These are phyloP conservation scores for Ambastaia sidthimunki DNA, from an alignment of 2,797 vertebrate genomes.

Conservation along the genomic window DNA sequence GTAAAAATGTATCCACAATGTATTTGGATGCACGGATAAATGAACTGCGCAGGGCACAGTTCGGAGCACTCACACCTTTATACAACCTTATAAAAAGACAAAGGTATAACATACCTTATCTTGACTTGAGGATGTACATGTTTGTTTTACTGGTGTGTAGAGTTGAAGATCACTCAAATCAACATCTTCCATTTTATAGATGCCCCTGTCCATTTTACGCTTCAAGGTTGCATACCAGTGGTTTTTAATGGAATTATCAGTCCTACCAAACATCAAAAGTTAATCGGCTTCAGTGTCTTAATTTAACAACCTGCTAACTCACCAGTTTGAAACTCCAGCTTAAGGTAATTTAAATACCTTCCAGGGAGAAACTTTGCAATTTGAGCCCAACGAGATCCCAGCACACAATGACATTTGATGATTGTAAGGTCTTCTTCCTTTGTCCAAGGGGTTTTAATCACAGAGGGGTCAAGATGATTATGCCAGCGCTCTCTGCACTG, in stretches of 20 bases:
- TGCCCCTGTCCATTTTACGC: constrained; percentile 82
- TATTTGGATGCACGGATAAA: too few relatives aligned
- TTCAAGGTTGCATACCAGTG: constrained; percentile 91
- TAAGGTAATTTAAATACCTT: constrained; percentile 73
- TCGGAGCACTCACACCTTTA: too few relatives aligned
- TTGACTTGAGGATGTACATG: background rate
- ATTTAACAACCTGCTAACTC: background rate
- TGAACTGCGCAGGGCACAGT: too few relatives aligned
- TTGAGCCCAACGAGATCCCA: constrained; percentile 94
- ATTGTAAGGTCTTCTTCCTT: constrained; percentile 91
- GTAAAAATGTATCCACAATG: too few relatives aligned
- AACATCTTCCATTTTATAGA: constrained; percentile 62
- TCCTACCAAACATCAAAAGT: constrained; percentile 72
- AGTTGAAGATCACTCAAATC: background rate
- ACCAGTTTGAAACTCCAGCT: background rate
- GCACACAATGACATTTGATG: constrained; percentile 86
- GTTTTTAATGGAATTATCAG: constrained; percentile 92
- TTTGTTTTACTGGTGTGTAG: background rate
- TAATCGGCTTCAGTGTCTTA: background rate
- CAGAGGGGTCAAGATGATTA: constrained; percentile 89
- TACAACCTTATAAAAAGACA: too few relatives aligned
- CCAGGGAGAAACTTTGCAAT: constrained; percentile 94
- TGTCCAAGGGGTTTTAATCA: constrained; percentile 91
- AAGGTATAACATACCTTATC: constrained; percentile 19
- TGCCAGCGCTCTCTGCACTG: constrained; percentile 95